Base-by-base conservation (phyloP, 2,113 vertebrate species). In the Gallinago media region DNA sequence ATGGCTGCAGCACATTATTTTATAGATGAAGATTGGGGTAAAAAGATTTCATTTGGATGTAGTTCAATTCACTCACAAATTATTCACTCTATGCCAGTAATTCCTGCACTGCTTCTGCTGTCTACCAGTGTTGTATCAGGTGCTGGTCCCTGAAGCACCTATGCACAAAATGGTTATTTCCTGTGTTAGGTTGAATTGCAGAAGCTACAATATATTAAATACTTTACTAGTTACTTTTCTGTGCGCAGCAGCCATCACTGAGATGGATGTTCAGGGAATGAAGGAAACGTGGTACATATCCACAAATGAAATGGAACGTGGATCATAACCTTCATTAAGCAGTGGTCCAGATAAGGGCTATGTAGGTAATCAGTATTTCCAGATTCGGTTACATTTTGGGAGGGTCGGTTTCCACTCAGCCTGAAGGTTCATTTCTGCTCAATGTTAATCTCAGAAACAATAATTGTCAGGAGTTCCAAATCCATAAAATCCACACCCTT, bases 1-100 rank as follows among this genome's bases (percentile, higher is more conserved):
- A 58, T 56, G 26, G 65, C 36, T 3, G 3, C 47, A 77, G 62
- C 36, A 83, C 26, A 19, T 65, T 32, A 31, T 82, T 88, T 88
- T 78, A 20, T 42, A 42, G 74, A 25, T 73, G 71, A 73, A 70
- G 44, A 46, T 6, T 10, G 17, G 25, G 26, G 4, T 27, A 49
- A 71, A 70, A 70, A 18, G 55, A 73, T 70, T 76, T 80, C 4
- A n/a, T 92, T 58, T 74, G n/a, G 29, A 94, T 50, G 68, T 63
- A 93, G 71, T 61, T 73, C 73, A 92, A 22, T 92, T 96, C 80
- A 23, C 78, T 92, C 34, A 49, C 74, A 92, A 94, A 58, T 95
- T 56, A 83, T 59, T 92, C 52, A 23, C 65, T 47, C 79, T 63
- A 19, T 46, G 34, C 50, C 27, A n/a, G 55, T 65, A 71, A 54